phyloP scores from a whole-genome alignment of 2,113 vertebrate species.

The Tachycineta bicolor region DNA sequence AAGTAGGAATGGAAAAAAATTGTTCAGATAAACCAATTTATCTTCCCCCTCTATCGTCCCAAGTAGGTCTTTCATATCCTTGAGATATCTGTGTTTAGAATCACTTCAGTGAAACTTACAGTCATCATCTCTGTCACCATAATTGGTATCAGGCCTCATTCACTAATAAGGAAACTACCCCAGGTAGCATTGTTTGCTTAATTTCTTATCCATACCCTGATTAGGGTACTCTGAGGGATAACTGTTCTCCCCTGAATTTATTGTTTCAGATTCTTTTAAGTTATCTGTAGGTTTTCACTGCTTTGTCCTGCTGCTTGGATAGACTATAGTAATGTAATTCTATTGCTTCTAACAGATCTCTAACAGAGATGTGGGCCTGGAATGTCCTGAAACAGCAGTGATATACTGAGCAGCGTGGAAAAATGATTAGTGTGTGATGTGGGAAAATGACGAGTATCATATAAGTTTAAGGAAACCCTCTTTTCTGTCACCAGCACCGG shows the following conservation, averaged over 20 bases:
- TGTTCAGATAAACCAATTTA: neutral
- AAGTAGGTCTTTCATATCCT: neutral
- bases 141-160: neutral
- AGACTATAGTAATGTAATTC: neutral
- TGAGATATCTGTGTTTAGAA: neutral
- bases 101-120: neutral
- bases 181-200: neutral
- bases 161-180: neutral
- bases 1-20: neutral
- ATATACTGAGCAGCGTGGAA: rapidly evolving
- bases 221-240: neutral
- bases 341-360: neutral
- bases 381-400: neutral
- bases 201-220: neutral
- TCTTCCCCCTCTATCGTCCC: neutral
- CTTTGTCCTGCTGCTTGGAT: neutral
- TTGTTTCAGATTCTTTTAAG: neutral
- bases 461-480: neutral
- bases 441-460: neutral
- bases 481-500: neutral
- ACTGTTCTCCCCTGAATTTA: neutral
- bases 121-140: neutral
- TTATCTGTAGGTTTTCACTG: neutral
- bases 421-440: neutral
- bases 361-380: neutral